Conservation (phyloP, 2,797 vertebrate species). For the Cottoperca gobio region DNA sequence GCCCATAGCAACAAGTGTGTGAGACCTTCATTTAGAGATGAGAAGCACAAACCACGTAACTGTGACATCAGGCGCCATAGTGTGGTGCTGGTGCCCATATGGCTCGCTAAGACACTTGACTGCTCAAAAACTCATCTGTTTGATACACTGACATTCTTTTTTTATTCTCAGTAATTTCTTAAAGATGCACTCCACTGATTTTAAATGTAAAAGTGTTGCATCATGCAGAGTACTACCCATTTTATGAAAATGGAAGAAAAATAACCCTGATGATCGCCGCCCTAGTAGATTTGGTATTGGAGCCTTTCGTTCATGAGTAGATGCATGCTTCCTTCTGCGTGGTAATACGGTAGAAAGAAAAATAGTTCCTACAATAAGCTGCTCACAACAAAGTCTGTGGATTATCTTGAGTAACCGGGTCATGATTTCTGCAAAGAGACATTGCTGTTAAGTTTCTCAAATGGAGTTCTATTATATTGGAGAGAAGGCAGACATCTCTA, state of each 20-base stretch:
- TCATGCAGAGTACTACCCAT: too few relatives aligned
- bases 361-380: too few relatives aligned
- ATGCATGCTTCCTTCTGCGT: too few relatives aligned
- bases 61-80: constrained; percentile 8
- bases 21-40: constrained; percentile 35
- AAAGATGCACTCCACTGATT: neutral
- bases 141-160: neutral
- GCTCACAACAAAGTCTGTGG: too few relatives aligned
- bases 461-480: too few relatives aligned
- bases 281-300: neutral
- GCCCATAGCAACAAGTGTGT: constrained; percentile 38
- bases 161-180: neutral
- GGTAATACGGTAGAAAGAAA: too few relatives aligned
- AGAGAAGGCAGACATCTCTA: too few relatives aligned
- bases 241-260: neutral
- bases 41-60: constrained; percentile 19
- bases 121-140: neutral
- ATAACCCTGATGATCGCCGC: neutral
- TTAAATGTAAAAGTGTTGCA: neutral
- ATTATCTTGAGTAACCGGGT: too few relatives aligned
- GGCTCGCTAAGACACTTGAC: neutral
- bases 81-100: constrained; percentile 1
- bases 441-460: too few relatives aligned
- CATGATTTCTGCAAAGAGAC: too few relatives aligned
- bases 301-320: too few relatives aligned